Evolutionary conservation across 2,888 invertebrate species (phyloP), one percentile per base, ranked within the genome.

Genomic region (Harpalus rubripes): DNA sequence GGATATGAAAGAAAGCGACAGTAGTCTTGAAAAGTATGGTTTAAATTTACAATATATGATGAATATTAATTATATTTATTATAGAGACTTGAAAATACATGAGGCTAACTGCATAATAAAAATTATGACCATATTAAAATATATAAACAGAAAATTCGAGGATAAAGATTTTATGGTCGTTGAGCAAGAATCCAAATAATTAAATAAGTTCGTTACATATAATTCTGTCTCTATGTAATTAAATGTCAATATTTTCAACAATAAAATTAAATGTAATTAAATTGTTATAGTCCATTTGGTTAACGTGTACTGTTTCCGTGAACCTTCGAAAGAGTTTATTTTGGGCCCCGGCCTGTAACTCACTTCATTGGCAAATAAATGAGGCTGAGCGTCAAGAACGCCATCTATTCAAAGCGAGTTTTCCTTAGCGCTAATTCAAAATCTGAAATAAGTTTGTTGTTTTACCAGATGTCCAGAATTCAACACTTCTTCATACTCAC

Each of bases 41-140:
- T 10, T 12, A 52, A 12, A 52, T 52, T 2, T 52, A 10, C 44
- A 59, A 59, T 16, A 59, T 59, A 7, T n/a, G 6, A 16, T 61
- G 5, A 63, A 5, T 63, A 81, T 58, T 80, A 7, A 32, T 32
- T 52, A 56, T 22, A n/a, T 44, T 82, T 82, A 26, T 72, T 59
- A 22, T 58, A 74, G 16, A 18, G 59, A 18, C 18, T 59, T 74
- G 7, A 74, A 83, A 22, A 7, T 74, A 12, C 8, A 83, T 18
- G 59, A 83, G 22, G 83, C 83, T n/a, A 32, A 61, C 18, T 44
- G 61, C 16, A 83, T 83, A 16, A 61, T 83, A 1, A 52, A 76
- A 61, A 61, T 74, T 15, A 74, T 83, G 76, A 74, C 39, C 7
- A 74, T 39, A 18, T 59, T 83, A 41, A 59, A 16, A 0, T 22